Conservation (phyloP, 1,140 invertebrate genomes). For the Ceratina australensis region DNA sequence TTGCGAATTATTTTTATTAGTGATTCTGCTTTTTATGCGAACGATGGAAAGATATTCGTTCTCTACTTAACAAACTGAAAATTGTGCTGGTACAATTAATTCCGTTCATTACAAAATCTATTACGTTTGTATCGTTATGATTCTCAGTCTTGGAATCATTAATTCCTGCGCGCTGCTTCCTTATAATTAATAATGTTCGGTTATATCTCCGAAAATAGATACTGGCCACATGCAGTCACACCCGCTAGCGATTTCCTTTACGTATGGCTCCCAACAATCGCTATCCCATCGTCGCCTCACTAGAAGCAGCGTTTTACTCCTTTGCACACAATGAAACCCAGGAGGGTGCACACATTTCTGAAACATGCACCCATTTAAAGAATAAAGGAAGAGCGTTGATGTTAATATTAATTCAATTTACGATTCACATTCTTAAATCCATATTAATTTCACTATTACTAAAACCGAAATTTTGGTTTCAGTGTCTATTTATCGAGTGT, state of each 20-base stretch:
- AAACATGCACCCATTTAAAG: conserved; percentile 47
- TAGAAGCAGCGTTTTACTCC: conserved; percentile 70
- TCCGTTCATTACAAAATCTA: too few relatives aligned
- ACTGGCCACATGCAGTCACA: conserved; percentile 80
- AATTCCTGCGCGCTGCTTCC: background rate
- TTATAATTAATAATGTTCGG: conserved; percentile 61
- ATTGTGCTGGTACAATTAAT: too few relatives aligned
- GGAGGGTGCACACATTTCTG: conserved; percentile 76
- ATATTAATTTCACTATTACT: too few relatives aligned
- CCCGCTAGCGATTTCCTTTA: conserved; percentile 72
- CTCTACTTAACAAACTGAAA: too few relatives aligned
- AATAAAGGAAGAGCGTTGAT: background rate
- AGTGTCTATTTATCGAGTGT: too few relatives aligned
- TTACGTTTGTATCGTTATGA: background rate
- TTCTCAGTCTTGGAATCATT: background rate
- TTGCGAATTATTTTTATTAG: conserved; percentile 2
- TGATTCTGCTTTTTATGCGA: background rate
- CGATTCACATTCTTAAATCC: too few relatives aligned
- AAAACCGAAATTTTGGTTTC: too few relatives aligned
- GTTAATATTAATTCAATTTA: too few relatives aligned
- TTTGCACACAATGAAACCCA: conserved; percentile 77
- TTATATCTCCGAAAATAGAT: conserved; percentile 70
- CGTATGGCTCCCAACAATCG: conserved; percentile 77
- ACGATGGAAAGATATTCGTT: background rate
- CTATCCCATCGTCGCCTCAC: conserved; percentile 70